A percentile compares a stretch with the other conserved stretches of the same genome.
These are phyloP conservation scores for Schizopygopsis pylzovi DNA, from an alignment of 2,797 vertebrate species.

Conservation along the genomic window DNA sequence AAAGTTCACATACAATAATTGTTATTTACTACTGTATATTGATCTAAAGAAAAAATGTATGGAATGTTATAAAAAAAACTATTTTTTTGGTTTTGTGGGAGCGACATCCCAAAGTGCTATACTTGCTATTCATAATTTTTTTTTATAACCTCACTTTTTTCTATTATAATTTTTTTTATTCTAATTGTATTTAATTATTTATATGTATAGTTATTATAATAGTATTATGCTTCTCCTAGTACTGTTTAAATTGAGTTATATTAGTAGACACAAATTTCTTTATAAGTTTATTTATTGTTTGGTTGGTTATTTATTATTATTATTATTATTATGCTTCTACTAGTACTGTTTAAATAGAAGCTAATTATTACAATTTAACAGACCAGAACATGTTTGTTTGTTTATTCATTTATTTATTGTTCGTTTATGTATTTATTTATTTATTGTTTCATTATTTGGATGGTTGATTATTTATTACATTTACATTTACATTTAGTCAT, in stretches of 20 bases:
- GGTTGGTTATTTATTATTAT: not conserved
- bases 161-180: not conserved
- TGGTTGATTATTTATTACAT: not conserved
- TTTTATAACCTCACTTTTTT: not conserved
- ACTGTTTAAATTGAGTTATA: no score
- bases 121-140: not conserved
- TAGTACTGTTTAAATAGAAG: not conserved
- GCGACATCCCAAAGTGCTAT: not conserved
- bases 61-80: not conserved
- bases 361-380: no score
- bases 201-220: no score
- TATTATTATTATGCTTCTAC: not conserved
- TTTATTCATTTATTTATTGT: not conserved
- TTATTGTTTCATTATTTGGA: not conserved
- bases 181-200: no score
- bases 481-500: no score
- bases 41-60: not conserved
- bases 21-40: not conserved
- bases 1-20: not conserved
- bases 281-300: not conserved
- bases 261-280: not conserved
- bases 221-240: no score
- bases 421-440: not conserved
- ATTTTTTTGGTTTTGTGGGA: not conserved
- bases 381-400: not conserved